Conservation (phyloP, 2,113 vertebrate species). For the Pygoscelis antarcticus region DNA sequence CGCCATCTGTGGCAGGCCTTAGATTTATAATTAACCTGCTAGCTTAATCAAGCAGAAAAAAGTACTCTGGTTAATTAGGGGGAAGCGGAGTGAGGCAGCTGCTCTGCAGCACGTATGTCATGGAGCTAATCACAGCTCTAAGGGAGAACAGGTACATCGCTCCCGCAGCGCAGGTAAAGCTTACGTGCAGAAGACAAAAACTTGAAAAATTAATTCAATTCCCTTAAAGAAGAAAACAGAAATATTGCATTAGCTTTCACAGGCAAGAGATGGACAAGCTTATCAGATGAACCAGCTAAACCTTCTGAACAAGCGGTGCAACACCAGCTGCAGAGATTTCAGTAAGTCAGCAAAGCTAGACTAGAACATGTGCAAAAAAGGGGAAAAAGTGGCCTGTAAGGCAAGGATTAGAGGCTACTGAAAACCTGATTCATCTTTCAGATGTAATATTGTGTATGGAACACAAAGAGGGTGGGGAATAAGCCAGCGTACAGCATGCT, state of each 20-base stretch:
- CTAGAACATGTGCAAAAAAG: neutral
- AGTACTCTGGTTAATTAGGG: conserved; percentile 37
- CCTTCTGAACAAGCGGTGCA: neutral
- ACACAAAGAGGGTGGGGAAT: neutral
- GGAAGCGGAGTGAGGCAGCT: conserved; percentile 25
- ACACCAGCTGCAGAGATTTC: neutral
- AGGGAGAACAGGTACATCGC: neutral
- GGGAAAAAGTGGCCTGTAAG: neutral
- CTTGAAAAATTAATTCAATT: neutral
- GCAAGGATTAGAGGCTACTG: neutral
- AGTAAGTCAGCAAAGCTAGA: neutral
- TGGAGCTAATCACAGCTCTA: neutral
- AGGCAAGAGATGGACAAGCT: neutral
- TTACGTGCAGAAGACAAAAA: neutral
- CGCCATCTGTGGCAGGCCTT: neutral
- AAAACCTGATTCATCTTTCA: neutral
- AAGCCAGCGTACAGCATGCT: neutral
- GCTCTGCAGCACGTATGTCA: neutral
- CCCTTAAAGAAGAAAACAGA: neutral
- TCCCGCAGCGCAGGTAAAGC: neutral
- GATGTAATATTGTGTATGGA: neutral
- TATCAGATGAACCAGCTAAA: neutral
- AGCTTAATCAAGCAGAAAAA: conserved; percentile 40
- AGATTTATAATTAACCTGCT: conserved; percentile 22
- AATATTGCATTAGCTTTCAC: neutral